Evolutionary conservation across 2,797 vertebrate genomes (phyloP).

Genomic region (Molossus molossus): DNA sequence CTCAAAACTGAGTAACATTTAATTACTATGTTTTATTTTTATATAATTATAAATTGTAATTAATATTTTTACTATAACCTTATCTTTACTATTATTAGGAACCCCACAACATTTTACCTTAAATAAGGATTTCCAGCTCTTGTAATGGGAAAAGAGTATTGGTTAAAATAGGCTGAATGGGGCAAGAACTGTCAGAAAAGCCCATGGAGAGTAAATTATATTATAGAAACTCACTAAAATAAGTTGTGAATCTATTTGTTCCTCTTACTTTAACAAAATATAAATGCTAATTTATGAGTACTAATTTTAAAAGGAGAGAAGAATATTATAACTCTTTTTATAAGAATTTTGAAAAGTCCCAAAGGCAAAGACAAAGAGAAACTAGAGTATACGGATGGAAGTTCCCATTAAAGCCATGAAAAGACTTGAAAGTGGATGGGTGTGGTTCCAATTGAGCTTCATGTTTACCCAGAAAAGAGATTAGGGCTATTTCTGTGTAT

Average conservation of each 20-base stretch:
- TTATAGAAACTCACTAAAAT: neutral
- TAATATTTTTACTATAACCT: neutral
- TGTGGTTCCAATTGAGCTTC: conserved; percentile 42
- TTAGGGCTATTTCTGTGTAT: conserved; percentile 47
- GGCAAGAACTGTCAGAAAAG: neutral
- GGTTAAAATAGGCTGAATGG: neutral
- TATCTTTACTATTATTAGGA: conserved; percentile 14
- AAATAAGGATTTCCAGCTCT: conserved; percentile 6
- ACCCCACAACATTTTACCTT: neutral
- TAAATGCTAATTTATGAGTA: conserved; percentile 2
- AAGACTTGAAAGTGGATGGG: conserved; percentile 40
- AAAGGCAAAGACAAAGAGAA: conserved; percentile 46
- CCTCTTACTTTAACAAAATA: conserved; percentile 49
- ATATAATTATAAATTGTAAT: neutral
- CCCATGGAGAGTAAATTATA: neutral
- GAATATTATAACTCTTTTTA: neutral
- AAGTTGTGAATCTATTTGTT: neutral
- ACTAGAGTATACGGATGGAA: neutral
- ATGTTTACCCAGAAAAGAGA: conserved; percentile 50
- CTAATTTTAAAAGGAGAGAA: neutral
- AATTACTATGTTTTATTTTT: conserved; percentile 6
- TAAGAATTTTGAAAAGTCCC: conserved; percentile 7
- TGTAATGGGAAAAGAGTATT: neutral
- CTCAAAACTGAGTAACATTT: conserved; percentile 39
- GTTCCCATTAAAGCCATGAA: conserved; percentile 33